Conservation (phyloP, 2,113 vertebrate species). For the Aviceda subcristata region DNA sequence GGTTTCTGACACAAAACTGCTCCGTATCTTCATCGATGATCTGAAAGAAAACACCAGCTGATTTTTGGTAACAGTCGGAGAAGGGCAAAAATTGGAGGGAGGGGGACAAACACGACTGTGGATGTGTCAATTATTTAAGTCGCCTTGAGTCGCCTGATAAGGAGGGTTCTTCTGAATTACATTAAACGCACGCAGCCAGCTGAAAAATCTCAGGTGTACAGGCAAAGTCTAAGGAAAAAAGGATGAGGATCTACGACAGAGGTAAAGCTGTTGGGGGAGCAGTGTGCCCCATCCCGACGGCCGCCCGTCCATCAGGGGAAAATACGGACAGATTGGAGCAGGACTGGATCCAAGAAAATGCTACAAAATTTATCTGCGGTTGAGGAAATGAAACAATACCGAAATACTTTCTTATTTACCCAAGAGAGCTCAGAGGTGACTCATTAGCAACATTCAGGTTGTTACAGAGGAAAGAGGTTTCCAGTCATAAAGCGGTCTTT, state of each 20-base stretch:
- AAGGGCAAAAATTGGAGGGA: not conserved
- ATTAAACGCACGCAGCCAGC: not conserved
- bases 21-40: not conserved
- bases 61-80: not conserved
- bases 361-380: not conserved
- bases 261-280: not conserved
- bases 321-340: not conserved
- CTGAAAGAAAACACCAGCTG: not conserved
- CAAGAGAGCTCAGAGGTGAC: not conserved
- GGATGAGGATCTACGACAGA: not conserved
- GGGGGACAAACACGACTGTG: not conserved
- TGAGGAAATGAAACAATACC: not conserved
- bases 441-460: not conserved
- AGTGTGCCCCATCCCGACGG: accelerated
- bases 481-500: not conserved
- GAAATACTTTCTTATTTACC: not conserved
- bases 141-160: not conserved
- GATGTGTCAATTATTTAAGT: not conserved
- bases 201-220: not conserved
- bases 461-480: not conserved
- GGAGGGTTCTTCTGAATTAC: not conserved
- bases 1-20: not conserved
- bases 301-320: not conserved
- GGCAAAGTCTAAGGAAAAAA: not conserved
- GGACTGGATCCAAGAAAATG: not conserved